A percentile compares a stretch with the other conserved stretches of the same genome.
These are phyloP conservation scores for Diacarnus erythraeanus DNA, from an alignment of 37 sponge, comb jelly and placozoan species.

Conservation along the genomic window DNA sequence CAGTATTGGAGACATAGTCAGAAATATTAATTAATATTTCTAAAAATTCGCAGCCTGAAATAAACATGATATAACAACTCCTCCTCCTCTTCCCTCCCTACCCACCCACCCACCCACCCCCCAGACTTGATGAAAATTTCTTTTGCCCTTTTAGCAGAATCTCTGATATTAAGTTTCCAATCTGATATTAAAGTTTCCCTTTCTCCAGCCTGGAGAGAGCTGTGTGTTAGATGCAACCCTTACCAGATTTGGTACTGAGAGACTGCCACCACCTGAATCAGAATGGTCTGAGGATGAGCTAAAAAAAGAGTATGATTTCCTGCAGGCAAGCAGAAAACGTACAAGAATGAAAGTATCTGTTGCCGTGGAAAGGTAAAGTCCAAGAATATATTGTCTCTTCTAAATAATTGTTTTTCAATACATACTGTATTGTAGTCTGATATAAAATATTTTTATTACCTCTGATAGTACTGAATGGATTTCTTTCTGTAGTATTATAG, in stretches of 20 bases:
- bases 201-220: slow-evolving; percentile 16
- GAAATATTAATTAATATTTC: too few relatives aligned
- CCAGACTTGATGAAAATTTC: too few relatives aligned
- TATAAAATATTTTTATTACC: neutral
- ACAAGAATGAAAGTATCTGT: slow-evolving; percentile 42
- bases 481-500: slow-evolving; percentile 29
- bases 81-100: neutral
- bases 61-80: neutral
- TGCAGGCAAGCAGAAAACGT: neutral
- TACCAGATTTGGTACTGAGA: slow-evolving; percentile 16
- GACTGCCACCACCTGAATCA: neutral
- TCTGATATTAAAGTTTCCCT: too few relatives aligned
- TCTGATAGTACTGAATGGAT: neutral
- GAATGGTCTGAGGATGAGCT: slow-evolving; percentile 10
- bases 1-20: too few relatives aligned
- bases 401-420: neutral
- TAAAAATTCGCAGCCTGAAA: too few relatives aligned
- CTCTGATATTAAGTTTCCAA: too few relatives aligned
- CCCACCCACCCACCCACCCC: slow-evolving; percentile 17
- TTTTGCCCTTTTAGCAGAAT: too few relatives aligned
- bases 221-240: slow-evolving; percentile 28
- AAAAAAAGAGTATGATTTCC: slow-evolving; percentile 8
- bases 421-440: neutral
- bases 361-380: slow-evolving; percentile 44
- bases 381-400: neutral